phyloP scores from a whole-genome alignment of 2,888 invertebrate species.

The Abrostola tripartita region DNA sequence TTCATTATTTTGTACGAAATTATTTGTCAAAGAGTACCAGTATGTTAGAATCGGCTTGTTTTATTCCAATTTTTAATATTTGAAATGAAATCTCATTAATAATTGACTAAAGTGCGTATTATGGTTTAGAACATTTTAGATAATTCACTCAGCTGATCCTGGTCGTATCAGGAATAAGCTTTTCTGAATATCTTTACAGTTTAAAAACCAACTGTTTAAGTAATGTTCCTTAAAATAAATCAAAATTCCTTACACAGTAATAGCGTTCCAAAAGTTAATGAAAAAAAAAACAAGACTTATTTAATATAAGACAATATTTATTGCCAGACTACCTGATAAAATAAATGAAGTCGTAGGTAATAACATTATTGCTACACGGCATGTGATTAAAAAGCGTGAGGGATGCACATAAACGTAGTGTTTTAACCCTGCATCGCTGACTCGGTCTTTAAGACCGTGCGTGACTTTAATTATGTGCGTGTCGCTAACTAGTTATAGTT shows the following conservation, averaged over 20 bases:
- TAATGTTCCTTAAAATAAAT: too few relatives aligned
- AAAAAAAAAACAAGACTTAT: not conserved
- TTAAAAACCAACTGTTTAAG: too few relatives aligned
- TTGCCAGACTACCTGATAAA: too few relatives aligned
- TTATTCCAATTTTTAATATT: too few relatives aligned
- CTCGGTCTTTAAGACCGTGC: constrained; percentile 40
- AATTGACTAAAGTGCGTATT: too few relatives aligned
- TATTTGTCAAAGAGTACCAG: not conserved
- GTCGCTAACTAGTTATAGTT: constrained; percentile 57
- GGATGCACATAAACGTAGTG: constrained; percentile 35
- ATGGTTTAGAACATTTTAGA: too few relatives aligned
- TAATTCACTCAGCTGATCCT: too few relatives aligned
- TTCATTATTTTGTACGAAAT: constrained; percentile 3
- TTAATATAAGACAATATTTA: not conserved
- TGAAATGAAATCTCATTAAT: too few relatives aligned
- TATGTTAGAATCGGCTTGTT: not conserved
- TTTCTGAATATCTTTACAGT: too few relatives aligned
- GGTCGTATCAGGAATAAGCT: too few relatives aligned
- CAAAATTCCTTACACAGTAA: too few relatives aligned
- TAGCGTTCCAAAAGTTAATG: too few relatives aligned
- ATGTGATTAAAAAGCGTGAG: constrained; percentile 41
- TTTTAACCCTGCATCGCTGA: constrained; percentile 30
- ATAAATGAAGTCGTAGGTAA: constrained; percentile 2
- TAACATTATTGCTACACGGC: constrained; percentile 22
- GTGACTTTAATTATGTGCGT: constrained; percentile 61